A percentile compares a stretch with the other conserved stretches of the same genome.
These are phyloP conservation scores for Tiphia femorata DNA, from an alignment of 2,888 invertebrate genomes.

Conservation along the genomic window DNA sequence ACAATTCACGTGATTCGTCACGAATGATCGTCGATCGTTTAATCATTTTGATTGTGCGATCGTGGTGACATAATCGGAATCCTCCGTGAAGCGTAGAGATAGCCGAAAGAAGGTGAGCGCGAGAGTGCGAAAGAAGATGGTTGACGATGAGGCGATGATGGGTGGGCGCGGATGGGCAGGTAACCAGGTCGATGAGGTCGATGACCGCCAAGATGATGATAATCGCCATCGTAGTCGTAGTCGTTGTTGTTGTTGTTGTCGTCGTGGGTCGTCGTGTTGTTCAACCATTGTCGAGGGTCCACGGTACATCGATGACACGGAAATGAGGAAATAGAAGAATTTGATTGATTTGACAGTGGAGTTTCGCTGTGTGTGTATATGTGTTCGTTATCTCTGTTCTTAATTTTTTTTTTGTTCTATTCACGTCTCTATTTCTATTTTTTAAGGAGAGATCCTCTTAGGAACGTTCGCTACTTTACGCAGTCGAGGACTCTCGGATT, in stretches of 20 bases:
- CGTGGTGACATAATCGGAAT: too few relatives aligned
- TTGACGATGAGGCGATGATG: slow-evolving; percentile 19
- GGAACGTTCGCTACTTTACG: too few relatives aligned
- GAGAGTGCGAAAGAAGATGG: slow-evolving; percentile 11
- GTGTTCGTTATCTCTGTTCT: slow-evolving; percentile 33
- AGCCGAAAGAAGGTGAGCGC: not conserved
- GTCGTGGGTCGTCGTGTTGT: slow-evolving; percentile 21
- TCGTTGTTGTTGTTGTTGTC: slow-evolving; percentile 31
- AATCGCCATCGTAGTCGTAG: slow-evolving; percentile 20
- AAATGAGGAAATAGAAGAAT: slow-evolving; percentile 69
- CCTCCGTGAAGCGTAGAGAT: too few relatives aligned
- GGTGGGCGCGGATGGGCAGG: slow-evolving; percentile 25
- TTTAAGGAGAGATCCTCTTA: too few relatives aligned
- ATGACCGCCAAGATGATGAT: slow-evolving; percentile 13
- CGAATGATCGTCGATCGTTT: slow-evolving; percentile 1
- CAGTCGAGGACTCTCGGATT: too few relatives aligned
- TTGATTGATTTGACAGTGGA: slow-evolving; percentile 59
- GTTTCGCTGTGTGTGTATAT: slow-evolving; percentile 41
- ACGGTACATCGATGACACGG: slow-evolving; percentile 51
- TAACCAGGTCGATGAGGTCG: slow-evolving; percentile 22
- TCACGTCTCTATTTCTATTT: slow-evolving; percentile 1
- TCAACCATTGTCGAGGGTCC: slow-evolving; percentile 26
- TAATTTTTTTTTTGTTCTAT: slow-evolving; percentile 11
- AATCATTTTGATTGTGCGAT: not conserved
- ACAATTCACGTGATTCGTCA: too few relatives aligned